Evolutionary conservation across 2,113 vertebrate species (phyloP).

Genomic region (Oostethus manadensis): DNA sequence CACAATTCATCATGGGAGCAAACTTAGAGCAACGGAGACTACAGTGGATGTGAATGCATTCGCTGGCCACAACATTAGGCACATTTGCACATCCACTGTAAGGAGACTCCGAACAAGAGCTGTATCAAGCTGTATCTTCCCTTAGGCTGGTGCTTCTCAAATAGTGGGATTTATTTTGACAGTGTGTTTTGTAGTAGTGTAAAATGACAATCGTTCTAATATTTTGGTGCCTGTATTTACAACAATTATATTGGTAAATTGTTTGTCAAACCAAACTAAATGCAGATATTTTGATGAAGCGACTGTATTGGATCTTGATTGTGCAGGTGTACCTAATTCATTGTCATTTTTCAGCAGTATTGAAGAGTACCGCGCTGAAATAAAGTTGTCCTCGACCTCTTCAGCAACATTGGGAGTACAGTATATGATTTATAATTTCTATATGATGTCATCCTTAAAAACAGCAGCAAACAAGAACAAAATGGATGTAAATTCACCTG

Average conservation of each 20-base stretch:
- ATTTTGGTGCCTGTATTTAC: neutral
- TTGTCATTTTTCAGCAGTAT: no score
- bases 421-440: no score
- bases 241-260: no score
- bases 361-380: no score
- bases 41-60: neutral
- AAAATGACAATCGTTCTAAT: neutral
- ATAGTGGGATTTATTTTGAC: no score
- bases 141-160: no score
- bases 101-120: neutral
- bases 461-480: neutral
- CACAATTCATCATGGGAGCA: neutral
- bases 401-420: no score
- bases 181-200: neutral
- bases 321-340: no score
- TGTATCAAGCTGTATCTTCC: neutral
- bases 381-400: no score
- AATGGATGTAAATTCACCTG: constrained; percentile 71
- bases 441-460: neutral
- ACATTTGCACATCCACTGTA: neutral
- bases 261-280: no score
- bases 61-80: neutral
- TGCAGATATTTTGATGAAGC: no score
- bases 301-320: no score
- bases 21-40: neutral